Percentiles rank a stretch among this genome's conserved stretches.
Evolutionary conservation across 2,888 invertebrate species (phyloP).

Genomic region (Melieria picta): DNA sequence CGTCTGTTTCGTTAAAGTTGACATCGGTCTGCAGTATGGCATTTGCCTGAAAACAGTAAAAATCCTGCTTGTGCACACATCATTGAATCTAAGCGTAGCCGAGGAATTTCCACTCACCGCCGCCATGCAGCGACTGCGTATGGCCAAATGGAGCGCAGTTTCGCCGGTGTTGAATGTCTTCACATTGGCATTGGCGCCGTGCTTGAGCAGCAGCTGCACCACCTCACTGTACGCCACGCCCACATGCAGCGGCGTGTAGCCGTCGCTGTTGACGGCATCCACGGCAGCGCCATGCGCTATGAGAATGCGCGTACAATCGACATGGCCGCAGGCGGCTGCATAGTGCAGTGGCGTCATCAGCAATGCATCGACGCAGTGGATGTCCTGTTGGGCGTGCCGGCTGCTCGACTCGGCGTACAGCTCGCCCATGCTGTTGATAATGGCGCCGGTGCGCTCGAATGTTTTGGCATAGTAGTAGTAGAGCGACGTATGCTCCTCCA

Average conservation of each 20-base stretch:
- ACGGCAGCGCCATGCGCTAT: constrained; percentile 71
- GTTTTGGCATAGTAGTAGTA: constrained; percentile 81
- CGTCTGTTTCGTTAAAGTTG: constrained; percentile 71
- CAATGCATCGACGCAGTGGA: constrained; percentile 59
- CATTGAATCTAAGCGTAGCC: neutral
- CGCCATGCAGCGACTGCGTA: constrained; percentile 69
- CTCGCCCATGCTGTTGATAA: constrained; percentile 54
- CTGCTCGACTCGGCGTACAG: constrained; percentile 50
- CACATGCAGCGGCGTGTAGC: constrained; percentile 76
- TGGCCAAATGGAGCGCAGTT: constrained; percentile 73
- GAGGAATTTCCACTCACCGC: constrained; percentile 62
- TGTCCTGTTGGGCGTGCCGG: constrained; percentile 51
- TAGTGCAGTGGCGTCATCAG: constrained; percentile 76
- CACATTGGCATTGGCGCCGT: constrained; percentile 71
- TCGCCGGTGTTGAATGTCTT: constrained; percentile 71
- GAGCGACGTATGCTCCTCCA: constrained; percentile 68
- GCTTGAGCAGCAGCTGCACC: constrained; percentile 69
- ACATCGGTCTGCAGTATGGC: constrained; percentile 65
- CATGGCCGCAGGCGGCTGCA: constrained; percentile 75
- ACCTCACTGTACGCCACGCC: constrained; percentile 73
- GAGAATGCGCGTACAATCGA: constrained; percentile 71
- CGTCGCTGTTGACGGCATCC: constrained; percentile 74
- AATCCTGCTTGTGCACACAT: too few relatives aligned
- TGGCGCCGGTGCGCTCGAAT: constrained; percentile 73
- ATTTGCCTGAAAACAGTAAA: constrained; percentile 65